Evolutionary conservation across 2,888 invertebrate genomes (phyloP).

Genomic region (Flexamia atlantica): DNA sequence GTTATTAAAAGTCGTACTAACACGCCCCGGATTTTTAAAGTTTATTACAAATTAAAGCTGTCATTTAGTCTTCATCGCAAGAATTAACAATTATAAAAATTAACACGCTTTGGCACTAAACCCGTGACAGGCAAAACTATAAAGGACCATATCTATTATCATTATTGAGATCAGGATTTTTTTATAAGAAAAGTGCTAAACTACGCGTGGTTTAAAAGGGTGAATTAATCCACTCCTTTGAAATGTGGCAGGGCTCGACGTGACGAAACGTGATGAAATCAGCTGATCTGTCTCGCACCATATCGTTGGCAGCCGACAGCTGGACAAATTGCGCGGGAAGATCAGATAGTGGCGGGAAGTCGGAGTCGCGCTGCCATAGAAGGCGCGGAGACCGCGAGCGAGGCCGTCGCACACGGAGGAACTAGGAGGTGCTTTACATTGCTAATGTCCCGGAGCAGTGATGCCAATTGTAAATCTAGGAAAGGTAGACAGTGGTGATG

Average conservation of each 20-base stretch:
- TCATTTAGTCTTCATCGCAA: no score
- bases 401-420: slow-evolving; percentile 9
- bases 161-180: no score
- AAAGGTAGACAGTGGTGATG: no score
- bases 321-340: slow-evolving; percentile 47
- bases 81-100: no score
- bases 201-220: no score
- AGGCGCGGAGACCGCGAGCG: slow-evolving; percentile 1
- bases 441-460: slow-evolving; percentile 14
- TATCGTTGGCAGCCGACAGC: slow-evolving; percentile 37
- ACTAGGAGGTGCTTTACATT: slow-evolving; percentile 24
- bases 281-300: slow-evolving; percentile 1
- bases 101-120: no score
- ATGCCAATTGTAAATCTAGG: not conserved
- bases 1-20: no score
- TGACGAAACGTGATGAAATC: slow-evolving; percentile 25
- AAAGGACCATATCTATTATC: no score
- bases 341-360: slow-evolving; percentile 36
- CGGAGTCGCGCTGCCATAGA: slow-evolving; percentile 25
- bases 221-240: not conserved
- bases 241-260: not conserved
- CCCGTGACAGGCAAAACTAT: no score
- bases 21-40: no score
- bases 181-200: no score
- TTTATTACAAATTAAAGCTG: no score